Evolutionary conservation across 2,113 vertebrate genomes (phyloP).

Genomic region (Budorcas taxicolor): DNA sequence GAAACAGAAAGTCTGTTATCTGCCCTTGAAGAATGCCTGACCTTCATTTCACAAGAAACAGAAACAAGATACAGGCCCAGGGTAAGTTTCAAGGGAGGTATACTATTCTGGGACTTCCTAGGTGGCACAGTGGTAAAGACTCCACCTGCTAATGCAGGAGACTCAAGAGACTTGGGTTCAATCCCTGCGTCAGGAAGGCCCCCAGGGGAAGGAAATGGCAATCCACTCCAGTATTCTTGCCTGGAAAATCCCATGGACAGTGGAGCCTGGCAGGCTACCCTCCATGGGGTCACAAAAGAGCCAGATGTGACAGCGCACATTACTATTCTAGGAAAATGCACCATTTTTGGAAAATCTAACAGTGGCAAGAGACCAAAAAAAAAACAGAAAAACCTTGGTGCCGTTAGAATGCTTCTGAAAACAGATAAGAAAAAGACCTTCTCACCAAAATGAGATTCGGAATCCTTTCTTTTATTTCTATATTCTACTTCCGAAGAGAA

Average conservation of each 20-base stretch:
- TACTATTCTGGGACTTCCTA: not conserved
- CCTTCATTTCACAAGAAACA: not conserved
- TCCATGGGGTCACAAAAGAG: not conserved
- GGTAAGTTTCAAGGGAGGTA: not conserved
- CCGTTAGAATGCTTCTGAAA: not conserved
- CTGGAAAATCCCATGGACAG: not conserved
- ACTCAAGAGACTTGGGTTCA: not conserved
- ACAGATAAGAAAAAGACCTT: not conserved
- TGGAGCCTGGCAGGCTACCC: not conserved
- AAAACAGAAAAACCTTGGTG: not conserved
- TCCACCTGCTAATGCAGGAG: not conserved
- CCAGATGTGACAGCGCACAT: not conserved
- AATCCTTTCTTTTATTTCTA: not conserved
- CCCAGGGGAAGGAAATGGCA: not conserved
- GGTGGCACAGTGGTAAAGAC: not conserved
- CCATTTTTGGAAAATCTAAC: not conserved
- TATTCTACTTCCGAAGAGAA: not conserved
- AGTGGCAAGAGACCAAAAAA: not conserved
- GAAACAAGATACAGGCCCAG: not conserved
- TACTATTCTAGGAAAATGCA: not conserved
- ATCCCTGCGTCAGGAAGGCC: rapidly evolving
- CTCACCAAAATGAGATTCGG: not conserved
- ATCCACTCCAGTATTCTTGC: not conserved
- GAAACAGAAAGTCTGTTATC: not conserved
- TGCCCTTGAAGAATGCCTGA: not conserved